Evolutionary conservation across 2,797 vertebrate species (phyloP).

Genomic region (Sebastes trivittatus): DNA sequence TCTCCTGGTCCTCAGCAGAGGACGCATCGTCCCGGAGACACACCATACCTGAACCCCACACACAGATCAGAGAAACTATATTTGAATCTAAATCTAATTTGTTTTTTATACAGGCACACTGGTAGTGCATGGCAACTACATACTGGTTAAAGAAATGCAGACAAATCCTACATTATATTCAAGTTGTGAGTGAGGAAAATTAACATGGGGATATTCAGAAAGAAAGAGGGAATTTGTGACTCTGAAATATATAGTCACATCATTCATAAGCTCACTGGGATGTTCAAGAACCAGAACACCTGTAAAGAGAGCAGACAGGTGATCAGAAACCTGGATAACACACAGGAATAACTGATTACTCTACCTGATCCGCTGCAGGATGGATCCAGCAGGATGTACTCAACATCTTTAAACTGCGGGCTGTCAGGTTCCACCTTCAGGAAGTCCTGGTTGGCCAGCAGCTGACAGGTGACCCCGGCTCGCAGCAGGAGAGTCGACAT

Average conservation of each 20-base stretch:
- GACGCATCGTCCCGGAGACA: conserved; percentile 68
- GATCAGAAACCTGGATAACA: not conserved
- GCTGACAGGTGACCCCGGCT: conserved; percentile 89
- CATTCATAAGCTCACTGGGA: not conserved
- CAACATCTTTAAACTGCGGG: conserved; percentile 84
- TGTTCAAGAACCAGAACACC: no score
- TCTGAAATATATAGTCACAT: no score
- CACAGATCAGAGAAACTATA: not conserved
- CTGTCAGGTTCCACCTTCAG: conserved; percentile 84
- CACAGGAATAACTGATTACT: not conserved
- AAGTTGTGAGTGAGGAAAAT: not conserved
- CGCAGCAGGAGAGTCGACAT: conserved; percentile 92
- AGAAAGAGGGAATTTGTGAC: not conserved
- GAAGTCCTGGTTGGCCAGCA: conserved; percentile 92
- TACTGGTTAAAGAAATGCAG: not conserved
- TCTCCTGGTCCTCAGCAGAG: conserved; percentile 34
- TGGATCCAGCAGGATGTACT: conserved; percentile 91
- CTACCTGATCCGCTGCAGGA: conserved; percentile 97
- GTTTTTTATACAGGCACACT: not conserved
- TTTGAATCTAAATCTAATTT: not conserved
- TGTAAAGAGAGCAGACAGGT: not conserved
- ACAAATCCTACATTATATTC: not conserved
- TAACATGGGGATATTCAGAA: not conserved
- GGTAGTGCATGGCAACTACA: not conserved
- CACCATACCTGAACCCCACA: conserved; percentile 85